Evolutionary conservation across 2,113 vertebrate species (phyloP), one percentile per base, ranked within the genome.

Genomic region (Limanda limanda): DNA sequence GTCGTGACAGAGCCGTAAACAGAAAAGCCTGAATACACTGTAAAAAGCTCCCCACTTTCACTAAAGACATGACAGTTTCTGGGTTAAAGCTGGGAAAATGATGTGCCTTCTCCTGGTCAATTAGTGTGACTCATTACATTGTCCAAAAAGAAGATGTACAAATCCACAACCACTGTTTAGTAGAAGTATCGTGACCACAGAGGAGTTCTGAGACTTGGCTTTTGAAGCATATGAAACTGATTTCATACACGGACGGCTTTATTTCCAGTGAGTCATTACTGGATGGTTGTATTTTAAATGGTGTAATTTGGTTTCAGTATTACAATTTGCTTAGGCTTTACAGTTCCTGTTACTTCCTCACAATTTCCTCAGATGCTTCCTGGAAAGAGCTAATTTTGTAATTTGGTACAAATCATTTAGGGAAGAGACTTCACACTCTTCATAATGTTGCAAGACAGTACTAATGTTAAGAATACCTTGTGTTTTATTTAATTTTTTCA

Each of bases 1-100:
- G 14, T 73, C 35, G 12, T 89, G 83, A 87, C 56, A 18, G 66
- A 77, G 62, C 42, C 20, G 66, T 62, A 74, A 71, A 78, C 27
- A 23, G 48, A 66, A 71, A 77, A 27, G 54, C 25, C 68, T 54
- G 11, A 65, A 20, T 7, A 40, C 20, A 48, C 8, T 55, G 58
- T 17, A 48, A 52, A 76, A 86, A 63, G 52, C 78, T 67, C 64
- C 59, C 20, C 35, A 14, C 45, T 23, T 6, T 12, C 12, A 31
- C 1, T 21, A 10, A 1, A 37, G 27, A 47, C 2, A 1, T 76
- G 31, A 64, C 13, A 13, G 12, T 61, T 62, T 65, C 35, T 35
- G 12, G 48, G 17, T 68, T 76, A 2, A 70, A 62, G 12, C 27
- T n/a, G 57, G 57, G 27, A 23, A 57, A 59, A 73, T 18, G 12